Percentiles rank a stretch among this genome's conserved stretches.
Evolutionary conservation across 2,888 invertebrate species (phyloP).

Genomic region (Ernsta delagoae): DNA sequence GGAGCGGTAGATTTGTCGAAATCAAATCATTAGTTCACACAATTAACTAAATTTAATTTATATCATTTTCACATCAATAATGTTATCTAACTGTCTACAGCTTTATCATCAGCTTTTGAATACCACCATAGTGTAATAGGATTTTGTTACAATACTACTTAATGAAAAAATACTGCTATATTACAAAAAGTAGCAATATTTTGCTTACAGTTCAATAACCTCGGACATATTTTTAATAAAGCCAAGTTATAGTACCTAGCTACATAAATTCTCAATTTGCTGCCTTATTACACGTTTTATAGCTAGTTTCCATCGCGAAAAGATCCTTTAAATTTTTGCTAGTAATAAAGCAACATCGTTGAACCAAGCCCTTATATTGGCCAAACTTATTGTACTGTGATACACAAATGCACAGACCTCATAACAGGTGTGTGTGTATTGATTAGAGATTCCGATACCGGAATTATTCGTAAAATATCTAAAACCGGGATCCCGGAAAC

Average conservation of each 20-base stretch:
- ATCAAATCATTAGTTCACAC: too few species aligned
- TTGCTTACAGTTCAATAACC: not conserved
- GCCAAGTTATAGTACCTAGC: not conserved
- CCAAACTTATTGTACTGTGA: conserved; percentile 23
- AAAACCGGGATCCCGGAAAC: too few species aligned
- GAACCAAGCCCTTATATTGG: not conserved
- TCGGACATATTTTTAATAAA: conserved; percentile 2
- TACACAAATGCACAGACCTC: conserved; percentile 26
- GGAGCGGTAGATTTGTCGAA: too few species aligned
- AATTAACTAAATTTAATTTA: too few species aligned
- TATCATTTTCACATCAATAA: too few species aligned
- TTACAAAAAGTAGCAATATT: too few species aligned
- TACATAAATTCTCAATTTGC: not conserved
- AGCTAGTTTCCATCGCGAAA: conserved; percentile 1
- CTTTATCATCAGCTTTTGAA: too few species aligned
- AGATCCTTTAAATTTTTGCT: not conserved
- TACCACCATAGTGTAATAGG: too few species aligned
- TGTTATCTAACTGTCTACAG: too few species aligned
- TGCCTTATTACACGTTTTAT: not conserved
- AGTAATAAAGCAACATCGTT: not conserved
- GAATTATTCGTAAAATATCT: too few species aligned
- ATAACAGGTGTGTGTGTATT: conserved; percentile 23
- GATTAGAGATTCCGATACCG: conserved; percentile 18
- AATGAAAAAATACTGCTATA: too few species aligned
- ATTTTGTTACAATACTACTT: too few species aligned